Percentiles rank a stretch among this genome's conserved stretches.
phyloP scores from a whole-genome alignment of 2,797 vertebrate genomes.

The Chromis chromis region DNA sequence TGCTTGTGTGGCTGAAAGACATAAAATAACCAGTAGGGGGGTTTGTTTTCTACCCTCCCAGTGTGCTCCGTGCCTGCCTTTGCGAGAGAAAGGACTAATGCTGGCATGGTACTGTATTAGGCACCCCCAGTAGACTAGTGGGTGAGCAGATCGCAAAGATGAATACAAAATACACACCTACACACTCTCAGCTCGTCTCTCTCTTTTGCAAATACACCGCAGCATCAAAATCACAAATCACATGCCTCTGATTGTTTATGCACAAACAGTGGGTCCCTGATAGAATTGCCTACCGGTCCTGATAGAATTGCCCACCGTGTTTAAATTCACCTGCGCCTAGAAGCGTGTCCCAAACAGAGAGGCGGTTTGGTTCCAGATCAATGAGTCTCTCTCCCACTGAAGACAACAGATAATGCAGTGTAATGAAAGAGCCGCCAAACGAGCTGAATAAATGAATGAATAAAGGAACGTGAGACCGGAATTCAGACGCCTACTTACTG shows the following conservation, averaged over 20 bases:
- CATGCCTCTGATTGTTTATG: constrained; percentile 87
- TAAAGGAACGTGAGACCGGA: constrained; percentile 85
- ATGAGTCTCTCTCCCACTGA: constrained; percentile 86
- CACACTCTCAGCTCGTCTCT: constrained; percentile 80
- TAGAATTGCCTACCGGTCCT: constrained; percentile 85
- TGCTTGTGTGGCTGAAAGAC: constrained; percentile 81
- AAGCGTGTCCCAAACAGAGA: constrained; percentile 86
- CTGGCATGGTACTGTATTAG: constrained; percentile 86
- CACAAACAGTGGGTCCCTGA: constrained; percentile 86
- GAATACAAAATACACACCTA: constrained; percentile 86
- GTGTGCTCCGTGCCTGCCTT: constrained; percentile 83
- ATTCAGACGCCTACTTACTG: constrained; percentile 85
- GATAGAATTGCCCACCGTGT: constrained; percentile 85
- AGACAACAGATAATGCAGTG: constrained; percentile 86
- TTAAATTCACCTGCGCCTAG: constrained; percentile 87
- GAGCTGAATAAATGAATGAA: constrained; percentile 87
- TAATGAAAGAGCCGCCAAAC: constrained; percentile 87
- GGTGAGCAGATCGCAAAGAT: constrained; percentile 86
- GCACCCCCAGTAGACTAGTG: constrained; percentile 85
- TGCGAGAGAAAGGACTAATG: constrained; percentile 84
- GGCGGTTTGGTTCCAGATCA: constrained; percentile 87
- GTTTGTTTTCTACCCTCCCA: constrained; percentile 86
- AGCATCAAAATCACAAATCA: constrained; percentile 87
- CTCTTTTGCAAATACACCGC: constrained; percentile 82
- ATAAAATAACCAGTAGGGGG: constrained; percentile 87